phyloP scores from a whole-genome alignment of 2,113 vertebrate species.

The Terrapene triunguis region DNA sequence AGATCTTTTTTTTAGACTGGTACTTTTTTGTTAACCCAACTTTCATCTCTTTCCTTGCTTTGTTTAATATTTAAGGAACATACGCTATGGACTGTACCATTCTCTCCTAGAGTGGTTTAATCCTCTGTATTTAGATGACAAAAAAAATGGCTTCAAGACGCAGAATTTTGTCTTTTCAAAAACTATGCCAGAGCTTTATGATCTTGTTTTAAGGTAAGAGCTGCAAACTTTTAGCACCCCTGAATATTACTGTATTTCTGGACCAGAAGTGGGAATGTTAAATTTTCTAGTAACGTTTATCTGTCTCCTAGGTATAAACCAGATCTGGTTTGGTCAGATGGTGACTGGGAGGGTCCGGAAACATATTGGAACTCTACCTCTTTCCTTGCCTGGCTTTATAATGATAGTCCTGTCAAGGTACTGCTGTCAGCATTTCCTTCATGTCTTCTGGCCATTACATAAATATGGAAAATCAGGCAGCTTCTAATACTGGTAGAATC shows the following conservation, averaged over 20 bases:
- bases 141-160: constrained; percentile 87
- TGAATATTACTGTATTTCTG: neutral
- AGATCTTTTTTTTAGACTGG: neutral
- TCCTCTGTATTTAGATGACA: constrained; percentile 92
- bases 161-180: constrained; percentile 89
- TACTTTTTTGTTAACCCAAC: neutral
- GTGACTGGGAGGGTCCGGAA: constrained; percentile 95
- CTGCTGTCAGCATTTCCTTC: neutral
- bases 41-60: neutral
- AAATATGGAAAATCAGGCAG: neutral
- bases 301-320: constrained; percentile 87
- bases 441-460: neutral
- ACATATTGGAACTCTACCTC: constrained; percentile 96
- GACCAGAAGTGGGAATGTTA: neutral
- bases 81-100: constrained; percentile 93
- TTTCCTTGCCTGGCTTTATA: constrained; percentile 98
- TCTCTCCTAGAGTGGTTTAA: constrained; percentile 96
- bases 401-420: constrained; percentile 95
- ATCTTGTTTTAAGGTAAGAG: constrained; percentile 90
- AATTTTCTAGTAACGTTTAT: neutral
- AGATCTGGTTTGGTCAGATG: constrained; percentile 97
- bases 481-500: neutral
- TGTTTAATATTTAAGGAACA: constrained; percentile 81
- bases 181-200: constrained; percentile 89
- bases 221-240: neutral